These are phyloP conservation scores for Yponomeuta plumbellus DNA, from an alignment of 2,888 invertebrate species.

Conservation along the genomic window DNA sequence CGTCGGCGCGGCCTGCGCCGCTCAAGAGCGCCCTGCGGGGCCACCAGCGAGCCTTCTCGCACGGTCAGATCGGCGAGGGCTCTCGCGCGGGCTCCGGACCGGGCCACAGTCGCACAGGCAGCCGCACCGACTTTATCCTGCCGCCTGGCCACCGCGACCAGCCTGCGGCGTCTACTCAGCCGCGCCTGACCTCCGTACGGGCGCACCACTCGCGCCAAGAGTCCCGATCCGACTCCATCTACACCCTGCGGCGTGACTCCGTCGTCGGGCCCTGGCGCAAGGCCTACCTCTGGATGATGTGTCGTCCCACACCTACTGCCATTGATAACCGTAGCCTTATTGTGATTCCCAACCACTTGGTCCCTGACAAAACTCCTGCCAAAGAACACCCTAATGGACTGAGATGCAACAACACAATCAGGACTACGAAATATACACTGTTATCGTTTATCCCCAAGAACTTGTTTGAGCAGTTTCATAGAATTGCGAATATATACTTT, in stretches of 20 bases:
- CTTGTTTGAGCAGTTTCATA: conserved; percentile 97
- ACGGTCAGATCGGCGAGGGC: conserved; percentile 88
- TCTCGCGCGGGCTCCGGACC: conserved; percentile 55
- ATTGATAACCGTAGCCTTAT: conserved; percentile 82
- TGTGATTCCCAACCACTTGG: conserved; percentile 90
- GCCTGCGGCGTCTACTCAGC: conserved; percentile 54
- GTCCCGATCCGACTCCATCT: conserved; percentile 92
- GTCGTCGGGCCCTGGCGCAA: conserved; percentile 84
- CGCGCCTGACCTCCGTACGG: conserved; percentile 66
- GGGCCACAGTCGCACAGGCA: conserved; percentile 88
- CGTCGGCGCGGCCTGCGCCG: conserved; percentile 78
- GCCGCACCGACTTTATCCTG: conserved; percentile 92
- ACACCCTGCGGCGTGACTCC: conserved; percentile 86
- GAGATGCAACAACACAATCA: conserved; percentile 88
- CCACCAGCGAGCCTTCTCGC: conserved; percentile 90
- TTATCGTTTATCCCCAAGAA: conserved; percentile 97
- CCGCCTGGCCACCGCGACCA: conserved; percentile 90
- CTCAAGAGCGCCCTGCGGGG: conserved; percentile 84
- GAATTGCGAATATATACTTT: conserved; percentile 98
- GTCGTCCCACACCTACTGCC: conserved; percentile 76
- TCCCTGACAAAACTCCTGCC: conserved; percentile 86
- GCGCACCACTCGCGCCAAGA: conserved; percentile 89
- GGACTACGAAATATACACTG: conserved; percentile 96
- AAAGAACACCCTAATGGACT: conserved; percentile 90
- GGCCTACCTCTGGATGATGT: conserved; percentile 77